Evolutionary conservation across 2,113 vertebrate species (phyloP).

Genomic region (Symphodus melops): DNA sequence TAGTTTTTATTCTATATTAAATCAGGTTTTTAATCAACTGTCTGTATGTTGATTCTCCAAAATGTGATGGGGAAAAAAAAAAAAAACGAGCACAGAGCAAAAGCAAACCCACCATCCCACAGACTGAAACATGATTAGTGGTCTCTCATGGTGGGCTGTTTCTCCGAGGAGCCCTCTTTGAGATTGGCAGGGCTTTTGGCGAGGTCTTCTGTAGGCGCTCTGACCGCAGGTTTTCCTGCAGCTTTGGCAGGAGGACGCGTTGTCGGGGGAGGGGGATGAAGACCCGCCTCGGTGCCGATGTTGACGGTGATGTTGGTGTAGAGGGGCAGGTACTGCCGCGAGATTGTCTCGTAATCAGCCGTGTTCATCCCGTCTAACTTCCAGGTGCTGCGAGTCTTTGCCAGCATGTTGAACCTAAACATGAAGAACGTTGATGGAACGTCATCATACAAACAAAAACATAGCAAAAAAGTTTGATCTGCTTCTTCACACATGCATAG

Average conservation of each 20-base stretch:
- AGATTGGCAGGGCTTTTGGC: constrained; percentile 8
- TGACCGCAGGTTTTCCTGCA: neutral
- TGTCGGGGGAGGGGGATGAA: constrained; percentile 5
- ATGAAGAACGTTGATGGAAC: neutral
- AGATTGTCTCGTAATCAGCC: constrained; percentile 77
- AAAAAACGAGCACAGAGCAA: neutral
- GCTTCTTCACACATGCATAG: no score
- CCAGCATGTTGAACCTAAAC: constrained; percentile 85
- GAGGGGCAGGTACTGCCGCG: constrained; percentile 79
- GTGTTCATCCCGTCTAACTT: constrained; percentile 83
- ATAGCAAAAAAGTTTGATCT: no score
- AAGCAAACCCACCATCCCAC: constrained; percentile 4
- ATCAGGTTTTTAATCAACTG: neutral
- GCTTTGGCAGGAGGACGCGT: constrained; percentile 1
- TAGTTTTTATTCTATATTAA: constrained; percentile 2
- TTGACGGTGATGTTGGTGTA: constrained; percentile 88
- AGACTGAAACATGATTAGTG: neutral
- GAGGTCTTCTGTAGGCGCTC: neutral
- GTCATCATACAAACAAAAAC: no score
- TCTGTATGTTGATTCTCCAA: constrained; percentile 2
- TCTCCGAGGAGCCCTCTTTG: constrained; percentile 22
- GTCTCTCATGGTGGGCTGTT: neutral
- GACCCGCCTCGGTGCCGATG: constrained; percentile 76
- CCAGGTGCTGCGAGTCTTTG: constrained; percentile 82
- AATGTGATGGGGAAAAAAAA: neutral